Base-by-base conservation (phyloP, 2,888 invertebrate species). In the Acleris emargana region DNA sequence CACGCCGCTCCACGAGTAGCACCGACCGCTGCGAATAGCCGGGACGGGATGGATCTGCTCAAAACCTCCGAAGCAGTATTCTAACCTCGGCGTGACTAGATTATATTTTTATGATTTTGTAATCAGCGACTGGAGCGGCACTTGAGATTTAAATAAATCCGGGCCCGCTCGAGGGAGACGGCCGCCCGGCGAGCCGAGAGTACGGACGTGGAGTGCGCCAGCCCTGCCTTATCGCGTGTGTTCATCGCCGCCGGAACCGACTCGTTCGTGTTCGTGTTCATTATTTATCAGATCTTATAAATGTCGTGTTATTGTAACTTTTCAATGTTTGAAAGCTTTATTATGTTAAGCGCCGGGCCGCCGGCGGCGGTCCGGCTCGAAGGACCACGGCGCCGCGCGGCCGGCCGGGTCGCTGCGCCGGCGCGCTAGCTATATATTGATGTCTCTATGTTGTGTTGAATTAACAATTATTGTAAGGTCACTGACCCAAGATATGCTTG, bases 1-100 rank as follows among this genome's bases (percentile, higher is more conserved):
- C 86, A 92, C 93, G 73, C 91, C 92, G 72, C 81, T 89, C 68
- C 81, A 83, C 55, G 84, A 88, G 80, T 88, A 87, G 28, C 28
- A 25, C 50, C 53, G 61, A 62, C 64, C 64, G 68, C 60, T 72
- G 73, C 74, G 72, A 74, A 75, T 72, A 76, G 70, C 72, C 68
- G 68, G 72, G 71, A 69, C 68, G 69, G 69, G 63, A 58, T 58
- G 52, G 52, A 58, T 64, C 68, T 70, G 54, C 64, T 68, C 67
- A 63, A 59, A 69, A 62, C 68, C 64, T 57, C 59, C 67, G 62
- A 62, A 60, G 62, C 68, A 64, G 70, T 66, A 62, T 68, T 71
- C 71, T 68, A 72, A 70, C 72, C 75, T 76, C 71, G 73, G 63
- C 72, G 74, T 71, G 72, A 71, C 62, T 58, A 67, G 64, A 73